Evolutionary conservation across 2,797 vertebrate genomes (phyloP).

Genomic region (Spizella passerina): DNA sequence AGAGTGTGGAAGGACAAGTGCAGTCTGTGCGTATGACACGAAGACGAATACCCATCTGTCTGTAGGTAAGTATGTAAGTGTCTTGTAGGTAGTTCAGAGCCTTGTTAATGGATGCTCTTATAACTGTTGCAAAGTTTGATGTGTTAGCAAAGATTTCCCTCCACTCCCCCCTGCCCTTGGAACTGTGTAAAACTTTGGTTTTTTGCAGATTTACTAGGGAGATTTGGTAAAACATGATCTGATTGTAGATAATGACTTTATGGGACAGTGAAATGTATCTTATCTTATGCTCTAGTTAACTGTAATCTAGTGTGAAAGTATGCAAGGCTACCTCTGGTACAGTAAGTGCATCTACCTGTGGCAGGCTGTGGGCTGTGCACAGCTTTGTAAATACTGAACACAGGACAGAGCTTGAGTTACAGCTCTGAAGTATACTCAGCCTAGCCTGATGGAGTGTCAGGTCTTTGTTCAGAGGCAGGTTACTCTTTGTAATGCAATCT

Average conservation of each 20-base stretch:
- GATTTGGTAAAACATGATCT: not conserved
- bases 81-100: not conserved
- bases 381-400: not conserved
- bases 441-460: not conserved
- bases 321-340: not conserved
- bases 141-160: not conserved
- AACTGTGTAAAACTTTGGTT: not conserved
- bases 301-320: not conserved
- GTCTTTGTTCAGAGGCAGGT: not conserved
- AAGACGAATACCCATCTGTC: constrained; percentile 15
- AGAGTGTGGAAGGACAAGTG: constrained; percentile 74
- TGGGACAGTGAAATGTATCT: not conserved
- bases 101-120: not conserved
- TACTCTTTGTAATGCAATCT: not conserved
- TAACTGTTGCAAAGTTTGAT: not conserved
- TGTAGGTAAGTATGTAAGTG: constrained; percentile 84
- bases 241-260: not conserved
- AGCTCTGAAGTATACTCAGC: not conserved
- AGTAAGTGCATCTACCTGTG: not conserved
- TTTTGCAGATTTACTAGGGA: not conserved
- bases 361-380: not conserved
- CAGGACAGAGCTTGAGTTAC: not conserved
- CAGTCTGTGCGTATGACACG: constrained; percentile 80
- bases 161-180: not conserved
- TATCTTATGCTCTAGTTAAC: not conserved